Conservation (phyloP, 2,888 invertebrate species). For the Meandrusa payeni region DNA sequence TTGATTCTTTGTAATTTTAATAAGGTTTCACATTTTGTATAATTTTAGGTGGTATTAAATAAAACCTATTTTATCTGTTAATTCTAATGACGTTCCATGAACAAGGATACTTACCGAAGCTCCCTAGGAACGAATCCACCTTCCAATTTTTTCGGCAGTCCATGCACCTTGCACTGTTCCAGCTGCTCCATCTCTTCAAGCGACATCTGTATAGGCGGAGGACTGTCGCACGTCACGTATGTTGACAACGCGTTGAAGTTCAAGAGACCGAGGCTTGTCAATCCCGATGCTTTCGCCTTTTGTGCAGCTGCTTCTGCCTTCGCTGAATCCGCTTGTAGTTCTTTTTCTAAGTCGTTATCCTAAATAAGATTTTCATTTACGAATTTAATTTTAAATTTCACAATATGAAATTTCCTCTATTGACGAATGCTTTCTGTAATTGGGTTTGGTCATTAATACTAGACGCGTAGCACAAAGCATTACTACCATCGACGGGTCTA, state of each 20-base stretch:
- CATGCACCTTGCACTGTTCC: constrained; percentile 85
- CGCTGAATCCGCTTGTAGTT: constrained; percentile 61
- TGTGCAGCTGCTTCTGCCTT: constrained; percentile 52
- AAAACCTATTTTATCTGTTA: no score
- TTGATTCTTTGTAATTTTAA: no score
- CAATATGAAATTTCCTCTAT: no score
- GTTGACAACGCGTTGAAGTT: constrained; percentile 80
- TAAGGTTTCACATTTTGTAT: no score
- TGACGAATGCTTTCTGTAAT: no score
- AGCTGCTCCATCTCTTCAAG: constrained; percentile 87
- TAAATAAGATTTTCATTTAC: no score
- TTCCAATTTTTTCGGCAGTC: constrained; percentile 85
- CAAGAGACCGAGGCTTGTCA: constrained; percentile 58
- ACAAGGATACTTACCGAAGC: constrained; percentile 55
- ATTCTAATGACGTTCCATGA: no score
- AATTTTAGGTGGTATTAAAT: no score
- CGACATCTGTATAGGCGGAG: constrained; percentile 89
- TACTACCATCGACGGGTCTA: no score
- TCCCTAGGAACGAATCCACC: constrained; percentile 86
- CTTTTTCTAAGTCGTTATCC: constrained; percentile 72
- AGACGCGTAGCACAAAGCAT: no score
- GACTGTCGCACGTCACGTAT: constrained; percentile 89
- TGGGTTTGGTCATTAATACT: no score
- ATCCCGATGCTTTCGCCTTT: constrained; percentile 59
- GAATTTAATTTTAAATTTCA: no score